Evolutionary conservation across 1,140 invertebrate species (phyloP), one percentile per base, ranked within the genome.

Genomic region (Agrilus planipennis): DNA sequence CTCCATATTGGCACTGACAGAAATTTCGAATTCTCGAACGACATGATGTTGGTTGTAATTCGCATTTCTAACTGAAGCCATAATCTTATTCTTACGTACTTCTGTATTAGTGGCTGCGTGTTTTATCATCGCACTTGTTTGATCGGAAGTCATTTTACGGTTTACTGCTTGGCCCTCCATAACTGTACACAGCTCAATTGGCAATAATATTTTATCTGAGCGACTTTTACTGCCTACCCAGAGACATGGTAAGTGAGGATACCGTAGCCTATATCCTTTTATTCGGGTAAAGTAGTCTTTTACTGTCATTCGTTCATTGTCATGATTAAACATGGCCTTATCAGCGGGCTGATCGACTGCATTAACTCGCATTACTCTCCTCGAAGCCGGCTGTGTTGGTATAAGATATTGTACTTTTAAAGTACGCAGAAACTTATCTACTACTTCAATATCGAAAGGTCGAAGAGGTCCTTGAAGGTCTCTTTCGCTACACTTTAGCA

Each of bases 101-200:
- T 65, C 50, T 0, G 81, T 74, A 4, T 61, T 50, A 1, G 74
- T 55, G 18, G 38, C 18, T 0, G 37, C 49, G 32, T 62, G 62
- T 22, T 50, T 59, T 1, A 87, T 80, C 78, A 86, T 81, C 0
- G 51, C 61, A 1, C 67, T 42, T 1, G 81, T 74, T 58, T 84
- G 80, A 0, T 25, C 45, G 29, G 75, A 71, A 31, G 60, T 57
- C 48, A 76, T 53, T 54, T 72, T 75, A 21, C 56, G 63, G 30
- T 64, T 52, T 20, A 21, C 29, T 12, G 72, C 63, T 62, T 85
- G 81, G 1, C 75, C 76, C 34, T 59, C 55, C 1, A 69, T 46
- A 9, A 85, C 67, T 3, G 54, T 61, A 27, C 81, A 76, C 0
- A 82, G 56, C 63, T 80, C 77, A 28, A 71, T 54, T 2, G 77